Conservation (phyloP, 2,888 invertebrate species). For the Ormyrus nitidulus region DNA sequence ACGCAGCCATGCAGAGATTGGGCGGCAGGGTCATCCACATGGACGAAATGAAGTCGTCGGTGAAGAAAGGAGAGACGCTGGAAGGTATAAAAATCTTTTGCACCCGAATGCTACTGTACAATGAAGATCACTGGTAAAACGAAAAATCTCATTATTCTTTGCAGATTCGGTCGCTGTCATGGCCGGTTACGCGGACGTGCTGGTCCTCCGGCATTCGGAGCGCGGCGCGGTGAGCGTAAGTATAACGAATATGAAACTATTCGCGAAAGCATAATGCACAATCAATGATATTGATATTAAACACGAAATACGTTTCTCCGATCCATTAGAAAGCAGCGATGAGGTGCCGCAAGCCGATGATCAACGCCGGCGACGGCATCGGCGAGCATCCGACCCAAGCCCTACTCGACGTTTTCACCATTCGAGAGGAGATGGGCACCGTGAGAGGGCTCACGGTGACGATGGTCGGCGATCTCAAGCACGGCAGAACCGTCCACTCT, state of each 20-base stretch:
- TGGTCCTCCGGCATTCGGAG: slow-evolving; percentile 95
- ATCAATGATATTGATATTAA: no score
- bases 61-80: slow-evolving; percentile 96
- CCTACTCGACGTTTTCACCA: slow-evolving; percentile 96
- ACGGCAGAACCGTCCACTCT: slow-evolving; percentile 99
- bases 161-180: slow-evolving; percentile 87
- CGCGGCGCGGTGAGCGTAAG: slow-evolving; percentile 92
- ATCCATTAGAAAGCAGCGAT: slow-evolving; percentile 84
- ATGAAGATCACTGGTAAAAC: no score
- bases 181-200: slow-evolving; percentile 95
- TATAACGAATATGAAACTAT: slow-evolving; percentile 57
- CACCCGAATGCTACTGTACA: no score
- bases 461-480: slow-evolving; percentile 98
- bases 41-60: slow-evolving; percentile 93
- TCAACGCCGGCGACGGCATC: slow-evolving; percentile 98
- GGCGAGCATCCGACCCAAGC: slow-evolving; percentile 99
- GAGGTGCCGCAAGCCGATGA: slow-evolving; percentile 91
- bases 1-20: slow-evolving; percentile 96
- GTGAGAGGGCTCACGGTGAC: slow-evolving; percentile 98
- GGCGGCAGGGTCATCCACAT: slow-evolving; percentile 95
- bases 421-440: slow-evolving; percentile 98
- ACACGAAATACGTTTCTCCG: neutral
- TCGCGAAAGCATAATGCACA: no score
- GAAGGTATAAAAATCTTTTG: slow-evolving; percentile 78
- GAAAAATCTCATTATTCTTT: neutral